Base-by-base conservation (phyloP, 2,888 invertebrate species). In the Caenorhabditis zanzibari region DNA sequence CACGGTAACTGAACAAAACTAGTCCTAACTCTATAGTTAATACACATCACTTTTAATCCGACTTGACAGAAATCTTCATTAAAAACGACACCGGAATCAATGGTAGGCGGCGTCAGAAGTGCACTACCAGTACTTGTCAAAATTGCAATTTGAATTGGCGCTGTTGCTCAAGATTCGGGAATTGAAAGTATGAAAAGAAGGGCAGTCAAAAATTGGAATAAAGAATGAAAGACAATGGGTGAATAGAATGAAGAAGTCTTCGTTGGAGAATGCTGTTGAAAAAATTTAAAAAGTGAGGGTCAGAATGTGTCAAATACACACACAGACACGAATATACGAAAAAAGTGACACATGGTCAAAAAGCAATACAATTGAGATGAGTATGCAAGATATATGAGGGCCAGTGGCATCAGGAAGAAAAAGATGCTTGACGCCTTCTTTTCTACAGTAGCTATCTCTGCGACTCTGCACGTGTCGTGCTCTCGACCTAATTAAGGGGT, bases 311-410 rank as follows among this genome's bases (percentile, higher is more conserved):
- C 63, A 63, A 63, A 63, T 44, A 63, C 63, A 63, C 22, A 52
- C 52, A 63, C 63, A 54, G 32, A 49, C 52, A 52, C 52, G 26
- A 19, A 35, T 52, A 35, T 32, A 22, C 14, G 58, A 79, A 81
- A 81, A 81, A 81, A 81, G 75, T 75, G 81, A 81, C 81, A 81
- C 81, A 81, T 81, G 81, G 81, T 69, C 73, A 81, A 81, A 74
- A 74, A 68, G 81, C 81, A 81, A 81, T 81, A 81, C 81, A 81
- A 81, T 81, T 81, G 81, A 75, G 81, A 81, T 81, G 81, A 81
- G 81, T 81, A 81, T 81, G 81, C 81, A 81, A 81, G 81, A 81
- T 81, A 81, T 81, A 81, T 81, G 81, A 81, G 81, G 64, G 64
- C 44, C 44, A 44, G 64, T 38, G 49, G 59, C 68, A 68, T 68